phyloP scores from a whole-genome alignment of 2,888 invertebrate genomes.

The Caenorhabditis uteleia region DNA sequence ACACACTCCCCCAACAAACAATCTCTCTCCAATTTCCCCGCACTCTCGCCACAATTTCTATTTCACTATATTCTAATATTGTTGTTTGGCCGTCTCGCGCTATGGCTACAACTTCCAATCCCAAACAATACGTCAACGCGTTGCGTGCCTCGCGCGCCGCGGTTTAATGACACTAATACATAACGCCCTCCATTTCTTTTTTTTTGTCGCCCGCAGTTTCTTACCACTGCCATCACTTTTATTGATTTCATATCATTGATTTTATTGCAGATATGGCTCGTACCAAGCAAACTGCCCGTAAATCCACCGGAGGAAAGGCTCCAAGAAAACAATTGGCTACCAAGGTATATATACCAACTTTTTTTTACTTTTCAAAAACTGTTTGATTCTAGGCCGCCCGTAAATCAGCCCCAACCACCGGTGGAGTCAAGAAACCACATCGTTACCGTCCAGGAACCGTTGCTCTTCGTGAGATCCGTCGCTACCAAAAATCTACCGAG shows the following conservation, averaged over 20 bases:
- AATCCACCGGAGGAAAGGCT: conserved; percentile 64
- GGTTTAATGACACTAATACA: neutral
- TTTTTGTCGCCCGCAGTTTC: neutral
- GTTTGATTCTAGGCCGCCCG: conserved; percentile 84
- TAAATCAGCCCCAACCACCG: conserved; percentile 91
- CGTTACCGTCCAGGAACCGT: conserved; percentile 94
- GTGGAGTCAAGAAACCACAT: conserved; percentile 87
- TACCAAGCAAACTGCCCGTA: conserved; percentile 64
- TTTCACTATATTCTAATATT: too few relatives aligned
- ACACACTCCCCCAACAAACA: too few relatives aligned
- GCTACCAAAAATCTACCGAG: conserved; percentile 94
- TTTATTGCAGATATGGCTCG: conserved; percentile 50
- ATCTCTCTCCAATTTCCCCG: too few relatives aligned
- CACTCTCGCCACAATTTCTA: too few relatives aligned
- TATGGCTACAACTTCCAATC: too few relatives aligned
- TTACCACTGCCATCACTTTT: neutral
- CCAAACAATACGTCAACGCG: too few relatives aligned
- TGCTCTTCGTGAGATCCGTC: conserved; percentile 91
- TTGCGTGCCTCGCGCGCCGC: conserved; percentile 8
- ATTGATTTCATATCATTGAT: neutral
- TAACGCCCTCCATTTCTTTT: neutral
- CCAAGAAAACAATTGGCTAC: conserved; percentile 66
- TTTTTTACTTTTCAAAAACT: neutral
- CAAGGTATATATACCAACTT: too few relatives aligned
- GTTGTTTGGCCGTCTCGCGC: too few relatives aligned